A percentile compares a stretch with the other conserved stretches of the same genome.
Conservation (phyloP, 1,140 invertebrate genomes). For the Drosophila elegans region DNA sequence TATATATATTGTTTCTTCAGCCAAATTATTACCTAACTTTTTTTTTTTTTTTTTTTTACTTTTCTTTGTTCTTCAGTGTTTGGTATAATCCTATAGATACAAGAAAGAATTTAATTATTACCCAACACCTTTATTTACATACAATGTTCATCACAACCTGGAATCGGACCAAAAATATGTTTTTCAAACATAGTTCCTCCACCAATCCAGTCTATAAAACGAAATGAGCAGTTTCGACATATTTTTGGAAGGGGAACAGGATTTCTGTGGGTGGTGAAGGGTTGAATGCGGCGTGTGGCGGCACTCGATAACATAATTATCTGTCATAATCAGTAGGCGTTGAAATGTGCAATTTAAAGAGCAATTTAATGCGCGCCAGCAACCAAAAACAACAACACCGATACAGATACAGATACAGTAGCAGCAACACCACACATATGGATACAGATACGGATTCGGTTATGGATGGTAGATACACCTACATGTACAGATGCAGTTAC, state of each 20-base stretch:
- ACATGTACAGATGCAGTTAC: slow-evolving; percentile 7
- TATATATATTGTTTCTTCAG: no score
- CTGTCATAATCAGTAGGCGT: slow-evolving; percentile 84
- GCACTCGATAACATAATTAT: slow-evolving; percentile 81
- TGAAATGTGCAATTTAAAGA: slow-evolving; percentile 84
- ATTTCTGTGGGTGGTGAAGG: background rate
- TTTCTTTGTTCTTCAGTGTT: no score
- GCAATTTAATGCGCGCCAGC: slow-evolving; percentile 80
- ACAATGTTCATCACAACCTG: no score
- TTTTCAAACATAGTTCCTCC: background rate
- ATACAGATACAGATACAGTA: slow-evolving; percentile 5
- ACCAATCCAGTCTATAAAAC: background rate
- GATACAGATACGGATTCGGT: slow-evolving; percentile 17
- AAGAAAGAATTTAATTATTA: no score
- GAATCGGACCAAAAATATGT: no score
- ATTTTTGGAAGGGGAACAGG: background rate
- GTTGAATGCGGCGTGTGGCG: slow-evolving; percentile 60
- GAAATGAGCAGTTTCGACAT: slow-evolving; percentile 3
- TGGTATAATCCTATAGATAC: no score
- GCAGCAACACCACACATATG: background rate
- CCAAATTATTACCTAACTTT: no score
- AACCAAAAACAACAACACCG: slow-evolving; percentile 55
- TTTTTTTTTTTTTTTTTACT: no score
- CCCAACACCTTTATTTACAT: no score
- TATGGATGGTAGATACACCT: slow-evolving; percentile 24